Percentiles rank a stretch among this genome's conserved stretches.
These are phyloP conservation scores for Phycodurus eques DNA, from an alignment of 2,113 vertebrate genomes.

Conservation along the genomic window DNA sequence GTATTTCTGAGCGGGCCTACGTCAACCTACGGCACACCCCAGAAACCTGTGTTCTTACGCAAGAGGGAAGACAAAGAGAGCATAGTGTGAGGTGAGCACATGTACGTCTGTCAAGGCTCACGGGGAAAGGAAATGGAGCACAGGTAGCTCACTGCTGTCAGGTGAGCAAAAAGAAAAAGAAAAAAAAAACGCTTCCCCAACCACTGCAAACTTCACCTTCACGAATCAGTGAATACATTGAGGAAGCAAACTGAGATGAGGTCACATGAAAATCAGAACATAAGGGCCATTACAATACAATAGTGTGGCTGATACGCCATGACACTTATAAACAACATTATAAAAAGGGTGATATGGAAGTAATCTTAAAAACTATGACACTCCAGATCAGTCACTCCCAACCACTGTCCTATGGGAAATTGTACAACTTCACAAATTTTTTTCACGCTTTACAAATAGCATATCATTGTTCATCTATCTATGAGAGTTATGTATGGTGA, in stretches of 20 bases:
- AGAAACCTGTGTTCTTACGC: constrained; percentile 16
- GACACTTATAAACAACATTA: too few relatives aligned
- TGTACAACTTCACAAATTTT: too few relatives aligned
- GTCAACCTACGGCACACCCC: constrained; percentile 31
- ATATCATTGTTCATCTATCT: too few relatives aligned
- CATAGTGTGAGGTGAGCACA: constrained; percentile 12
- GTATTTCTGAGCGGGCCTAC: constrained; percentile 33
- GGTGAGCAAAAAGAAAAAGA: background rate
- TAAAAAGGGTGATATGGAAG: too few relatives aligned
- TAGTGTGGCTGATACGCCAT: background rate
- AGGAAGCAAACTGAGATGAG: constrained; percentile 37
- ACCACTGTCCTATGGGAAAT: too few relatives aligned
- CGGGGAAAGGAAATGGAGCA: constrained; percentile 30
- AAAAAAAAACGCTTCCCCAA: background rate
- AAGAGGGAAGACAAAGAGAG: constrained; percentile 3
- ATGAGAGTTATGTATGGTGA: too few relatives aligned
- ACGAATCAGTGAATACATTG: constrained; percentile 26
- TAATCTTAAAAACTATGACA: too few relatives aligned
- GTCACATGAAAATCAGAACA: background rate
- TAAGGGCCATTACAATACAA: background rate
- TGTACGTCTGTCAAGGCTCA: constrained; percentile 16
- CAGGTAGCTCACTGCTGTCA: background rate
- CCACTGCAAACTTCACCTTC: background rate
- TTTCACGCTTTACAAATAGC: too few relatives aligned
- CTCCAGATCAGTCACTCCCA: too few relatives aligned